Base-by-base conservation (phyloP, 2,113 vertebrate species). In the Brachirus orientalis region DNA sequence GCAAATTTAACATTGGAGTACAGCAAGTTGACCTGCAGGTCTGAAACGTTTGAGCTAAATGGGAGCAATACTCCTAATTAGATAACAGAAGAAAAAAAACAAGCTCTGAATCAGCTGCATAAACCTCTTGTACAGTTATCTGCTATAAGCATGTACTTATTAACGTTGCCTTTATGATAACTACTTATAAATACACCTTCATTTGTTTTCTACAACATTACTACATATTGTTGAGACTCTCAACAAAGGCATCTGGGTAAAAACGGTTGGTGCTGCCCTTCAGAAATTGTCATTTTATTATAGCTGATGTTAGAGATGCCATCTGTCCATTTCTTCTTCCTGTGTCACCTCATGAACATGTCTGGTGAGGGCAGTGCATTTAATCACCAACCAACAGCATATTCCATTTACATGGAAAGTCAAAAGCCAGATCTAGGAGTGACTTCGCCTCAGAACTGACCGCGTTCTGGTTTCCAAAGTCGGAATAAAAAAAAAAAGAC, bases 101-200 rank as follows among this genome's bases (percentile, higher is more conserved):
- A 9, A 47, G n/a, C 50, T 55, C 1, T 40, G 35, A 53, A 38
- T 61, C 9, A 60, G 43, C 37, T 55, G 50, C 4, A 20, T 51
- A 4, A 55, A 54, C 10, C 7, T 63, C 18, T 22, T 48, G 11
- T 63, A 71, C 7, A 6, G 12, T 69, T n/a, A n/a, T 47, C 17
- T 76, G 60, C 65, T 76, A 48, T 69, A 51, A 74, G 66, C 75
- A 54, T 47, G 53, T 59, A 67, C 44, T 64, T 52, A 48, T 43
- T 58, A 46, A 67, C 45, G 37, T 58, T 72, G 56, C 48, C 59
- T 41, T 54, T 70, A 71, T 69, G 20, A 60, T 62, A 17, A 13
- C 58, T 76, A 82, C 73, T 57, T 75, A 71, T 72, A 78, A 17
- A 4, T 20, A 75, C 51, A 72, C 79, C 82, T 87, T 88, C 75